Conservation (phyloP, 2,113 vertebrate genomes). For the Urocitellus parryii region DNA sequence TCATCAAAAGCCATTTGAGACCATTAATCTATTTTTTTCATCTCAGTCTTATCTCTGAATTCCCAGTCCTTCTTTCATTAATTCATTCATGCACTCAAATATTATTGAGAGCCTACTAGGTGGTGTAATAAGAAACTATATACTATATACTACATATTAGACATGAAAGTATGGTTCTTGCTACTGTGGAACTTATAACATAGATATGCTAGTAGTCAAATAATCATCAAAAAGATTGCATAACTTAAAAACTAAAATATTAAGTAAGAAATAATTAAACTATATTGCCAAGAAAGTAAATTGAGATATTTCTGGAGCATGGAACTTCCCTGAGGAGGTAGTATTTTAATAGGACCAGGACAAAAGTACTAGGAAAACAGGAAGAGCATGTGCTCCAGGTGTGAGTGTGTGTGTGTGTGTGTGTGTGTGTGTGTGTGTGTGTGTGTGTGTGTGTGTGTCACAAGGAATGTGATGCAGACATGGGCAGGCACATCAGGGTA, state of each 20-base stretch:
- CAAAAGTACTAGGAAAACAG: neutral
- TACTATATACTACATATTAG: neutral
- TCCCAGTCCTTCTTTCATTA: neutral
- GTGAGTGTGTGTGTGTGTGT: neutral
- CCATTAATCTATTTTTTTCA: neutral
- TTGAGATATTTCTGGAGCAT: neutral
- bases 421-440: too few species aligned
- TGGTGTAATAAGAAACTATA: neutral
- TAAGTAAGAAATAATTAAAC: neutral
- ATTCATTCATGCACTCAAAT: neutral
- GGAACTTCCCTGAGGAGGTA: neutral
- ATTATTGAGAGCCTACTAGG: neutral
- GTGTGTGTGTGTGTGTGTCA: neutral
- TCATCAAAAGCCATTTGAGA: neutral
- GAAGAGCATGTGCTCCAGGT: neutral
- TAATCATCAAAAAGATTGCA: neutral
- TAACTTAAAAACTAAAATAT: constrained; percentile 18
- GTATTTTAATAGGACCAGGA: constrained; percentile 3
- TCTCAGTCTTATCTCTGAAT: constrained; percentile 34
- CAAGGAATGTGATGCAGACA: neutral
- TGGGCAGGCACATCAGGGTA: neutral
- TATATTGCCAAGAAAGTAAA: constrained; percentile 9
- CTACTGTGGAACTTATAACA: neutral
- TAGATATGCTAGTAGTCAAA: neutral
- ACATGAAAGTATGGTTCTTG: neutral